phyloP scores from a whole-genome alignment of 2,888 invertebrate genomes.

The Drosophila subquinaria region DNA sequence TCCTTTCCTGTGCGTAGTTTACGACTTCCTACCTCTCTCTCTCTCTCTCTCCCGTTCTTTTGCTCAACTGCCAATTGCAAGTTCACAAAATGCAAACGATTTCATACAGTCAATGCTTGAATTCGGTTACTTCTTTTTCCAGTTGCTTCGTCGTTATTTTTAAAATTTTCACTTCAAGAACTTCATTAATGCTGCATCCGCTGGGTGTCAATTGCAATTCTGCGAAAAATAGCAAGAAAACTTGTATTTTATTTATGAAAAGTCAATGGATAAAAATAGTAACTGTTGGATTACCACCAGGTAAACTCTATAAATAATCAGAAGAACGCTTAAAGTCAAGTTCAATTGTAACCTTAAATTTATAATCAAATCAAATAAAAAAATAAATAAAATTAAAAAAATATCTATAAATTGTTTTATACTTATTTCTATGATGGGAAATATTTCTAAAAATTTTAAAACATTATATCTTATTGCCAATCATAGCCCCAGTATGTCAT shows the following conservation, averaged over 20 bases:
- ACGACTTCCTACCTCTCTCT: not conserved
- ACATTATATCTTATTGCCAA: no score
- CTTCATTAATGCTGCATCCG: constrained; percentile 9
- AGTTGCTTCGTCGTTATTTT: constrained; percentile 21
- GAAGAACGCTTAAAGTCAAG: not conserved
- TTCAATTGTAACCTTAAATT: no score
- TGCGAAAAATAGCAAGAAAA: not conserved
- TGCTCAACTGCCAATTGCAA: constrained; percentile 42
- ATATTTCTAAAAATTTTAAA: no score
- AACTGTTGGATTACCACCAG: not conserved
- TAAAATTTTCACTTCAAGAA: not conserved
- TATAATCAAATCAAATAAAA: no score
- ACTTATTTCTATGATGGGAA: no score
- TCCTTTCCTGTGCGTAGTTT: constrained; percentile 23
- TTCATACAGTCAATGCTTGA: constrained; percentile 31
- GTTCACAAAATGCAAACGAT: constrained; percentile 20
- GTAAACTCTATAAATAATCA: not conserved
- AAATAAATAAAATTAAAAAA: no score
- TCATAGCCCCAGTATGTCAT: no score
- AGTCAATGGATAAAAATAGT: not conserved
- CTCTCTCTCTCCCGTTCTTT: not conserved
- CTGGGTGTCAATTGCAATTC: constrained; percentile 15
- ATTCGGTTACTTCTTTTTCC: constrained; percentile 14
- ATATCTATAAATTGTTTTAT: no score
- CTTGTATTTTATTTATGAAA: not conserved